Evolutionary conservation across 2,888 invertebrate species (phyloP), one percentile per base, ranked within the genome.

Genomic region (Cheilosia grossa): DNA sequence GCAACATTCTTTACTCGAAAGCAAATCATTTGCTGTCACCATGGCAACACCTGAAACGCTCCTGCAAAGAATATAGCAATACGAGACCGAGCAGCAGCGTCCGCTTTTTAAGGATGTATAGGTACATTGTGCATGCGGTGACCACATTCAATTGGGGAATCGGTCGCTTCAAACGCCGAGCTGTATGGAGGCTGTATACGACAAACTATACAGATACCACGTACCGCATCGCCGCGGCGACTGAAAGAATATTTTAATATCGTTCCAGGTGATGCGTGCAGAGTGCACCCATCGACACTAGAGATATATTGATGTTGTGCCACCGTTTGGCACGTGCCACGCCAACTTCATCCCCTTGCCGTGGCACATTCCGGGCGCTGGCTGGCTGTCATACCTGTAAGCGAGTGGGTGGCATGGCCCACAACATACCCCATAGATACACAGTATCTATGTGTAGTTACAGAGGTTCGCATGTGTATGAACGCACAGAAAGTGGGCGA

Each of bases 221-320:
- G 27, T 27, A 61, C 27, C 21, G 10, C 15, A 53, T 30, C 44
- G 51, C 56, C 64, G 10, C 10, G 53, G 33, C 37, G 27, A 56
- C 66, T 58, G 69, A 83, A 69, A 70, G 79, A 79, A 79, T 79
- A 83, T 69, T 74, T 83, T 83, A 79, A 83, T 83, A 79, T 74
- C 54, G 74, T 79, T 79, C 33, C 82, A 79, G 63, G 79, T 69
- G 82, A 79, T 40, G 73, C 61, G 66, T 61, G 59, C 44, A 70
- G 66, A 13, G 69, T 59, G 49, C 53, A 37, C 61, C 47, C 24
- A 13, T 30, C 37, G 59, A 47, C 30, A 27, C 44, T 37, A 69
- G 51, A 70, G 61, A 51, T 33, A 63, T 56, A 64, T 70, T 59
- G 40, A 77, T 49, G 64, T 54, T 42, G 66, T 61, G 44, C 56